Evolutionary conservation across 2,113 vertebrate species (phyloP), one percentile per base, ranked within the genome.

Genomic region (Ophiodon elongatus): DNA sequence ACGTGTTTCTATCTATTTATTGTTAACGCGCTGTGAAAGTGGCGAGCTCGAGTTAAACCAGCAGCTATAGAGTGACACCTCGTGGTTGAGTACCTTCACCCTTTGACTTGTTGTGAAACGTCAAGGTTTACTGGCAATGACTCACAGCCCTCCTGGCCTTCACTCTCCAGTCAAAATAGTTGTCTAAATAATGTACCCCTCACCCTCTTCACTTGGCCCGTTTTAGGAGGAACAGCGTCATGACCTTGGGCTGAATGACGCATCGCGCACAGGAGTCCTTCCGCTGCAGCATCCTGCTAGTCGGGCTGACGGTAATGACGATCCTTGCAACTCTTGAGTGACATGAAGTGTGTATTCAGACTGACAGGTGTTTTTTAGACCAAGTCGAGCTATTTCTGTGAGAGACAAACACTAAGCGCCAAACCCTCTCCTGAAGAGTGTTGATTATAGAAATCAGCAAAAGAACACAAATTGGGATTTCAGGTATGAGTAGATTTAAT

Each of bases 241-340:
- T 73, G 89, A 83, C 91, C 92, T 90, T 92, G 93, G 68, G 83
- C 64, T 76, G 19, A 74, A 82, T 90, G 88, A 93, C 80, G 84
- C 82, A 88, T 33, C 66, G 21, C 59, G 76, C 76, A 65, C 47
- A 69, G 37, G 75, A 88, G 70, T 83, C 73, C 84, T 92, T 92
- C 92, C 85, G 45, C 45, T 81, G 84, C 29, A 64, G 84, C 77
- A 86, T 93, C 88, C 89, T 94, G 93, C 75, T 66, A 59, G 31
- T 80, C 70, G 60, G 83, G 74, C 67, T 63, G 67, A 85, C 68
- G 27, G 45, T 50, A 76, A 83, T 29, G 50, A 43, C 39, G 8
- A 56, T 35, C 54, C 33, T 68, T 1, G 21, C 64, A 65, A 27
- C 54, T 57, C 39, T n/a, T 41, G 31, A 70, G 63, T 33, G 60